Evolutionary conservation across 2,113 vertebrate genomes (phyloP).

Genomic region (Turdus rufiventris): DNA sequence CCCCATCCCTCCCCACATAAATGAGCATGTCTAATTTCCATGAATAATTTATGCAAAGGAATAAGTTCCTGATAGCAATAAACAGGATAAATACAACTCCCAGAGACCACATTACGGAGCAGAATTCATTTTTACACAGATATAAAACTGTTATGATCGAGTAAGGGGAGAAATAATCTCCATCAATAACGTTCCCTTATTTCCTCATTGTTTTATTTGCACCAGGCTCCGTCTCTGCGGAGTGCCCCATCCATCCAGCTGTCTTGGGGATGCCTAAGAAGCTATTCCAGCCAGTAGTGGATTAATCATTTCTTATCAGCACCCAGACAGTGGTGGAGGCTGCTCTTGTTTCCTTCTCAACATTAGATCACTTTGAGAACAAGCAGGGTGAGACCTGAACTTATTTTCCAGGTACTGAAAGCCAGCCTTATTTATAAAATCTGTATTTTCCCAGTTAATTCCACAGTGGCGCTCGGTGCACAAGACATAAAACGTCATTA

Average conservation of each 20-base stretch:
- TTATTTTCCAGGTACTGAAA: neutral
- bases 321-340: neutral
- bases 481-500: neutral
- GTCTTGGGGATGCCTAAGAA: neutral
- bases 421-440: neutral
- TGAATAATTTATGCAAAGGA: conserved; percentile 63
- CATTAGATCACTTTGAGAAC: conserved; percentile 36
- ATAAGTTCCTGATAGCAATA: conserved; percentile 53
- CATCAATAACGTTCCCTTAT: conserved; percentile 27
- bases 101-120: conserved; percentile 30
- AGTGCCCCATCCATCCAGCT: conserved; percentile 30
- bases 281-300: conserved; percentile 33
- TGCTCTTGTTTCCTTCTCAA: neutral
- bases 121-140: conserved; percentile 50
- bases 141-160: conserved; percentile 51
- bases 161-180: conserved; percentile 47
- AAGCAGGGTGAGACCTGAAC: neutral
- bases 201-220: conserved; percentile 49
- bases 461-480: neutral
- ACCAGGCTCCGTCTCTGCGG: neutral
- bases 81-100: conserved; percentile 61
- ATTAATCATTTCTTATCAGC: conserved; percentile 53
- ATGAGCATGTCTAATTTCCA: conserved; percentile 11
- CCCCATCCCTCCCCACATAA: neutral
- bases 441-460: neutral